Evolutionary conservation across 2,797 vertebrate species (phyloP).

Genomic region (Adelosebastes latens): DNA sequence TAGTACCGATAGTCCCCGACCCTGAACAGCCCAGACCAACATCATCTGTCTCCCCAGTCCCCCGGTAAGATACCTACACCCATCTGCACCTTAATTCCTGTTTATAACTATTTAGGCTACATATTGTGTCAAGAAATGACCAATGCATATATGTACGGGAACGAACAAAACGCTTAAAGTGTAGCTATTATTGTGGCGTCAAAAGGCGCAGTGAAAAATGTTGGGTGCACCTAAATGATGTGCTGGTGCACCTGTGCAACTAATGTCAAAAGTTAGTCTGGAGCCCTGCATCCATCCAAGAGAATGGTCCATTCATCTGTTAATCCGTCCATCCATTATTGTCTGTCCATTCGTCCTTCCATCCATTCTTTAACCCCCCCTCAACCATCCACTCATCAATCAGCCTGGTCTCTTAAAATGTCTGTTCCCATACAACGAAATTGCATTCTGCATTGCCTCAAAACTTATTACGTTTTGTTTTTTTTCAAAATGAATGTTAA

Average conservation of each 20-base stretch:
- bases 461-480: background rate
- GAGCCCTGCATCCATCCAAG: background rate
- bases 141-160: too few relatives aligned
- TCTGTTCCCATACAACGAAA: background rate
- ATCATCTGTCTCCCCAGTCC: background rate
- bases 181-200: too few relatives aligned
- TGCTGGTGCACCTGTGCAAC: too few relatives aligned
- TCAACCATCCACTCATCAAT: background rate
- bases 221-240: too few relatives aligned
- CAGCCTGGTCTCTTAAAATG: background rate
- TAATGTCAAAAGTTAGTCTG: too few relatives aligned
- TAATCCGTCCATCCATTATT: background rate
- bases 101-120: background rate
- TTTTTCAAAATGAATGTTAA: background rate
- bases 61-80: too few relatives aligned
- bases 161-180: too few relatives aligned
- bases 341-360: background rate
- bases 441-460: background rate
- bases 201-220: too few relatives aligned
- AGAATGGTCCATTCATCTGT: background rate
- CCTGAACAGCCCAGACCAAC: background rate
- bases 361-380: background rate
- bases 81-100: background rate
- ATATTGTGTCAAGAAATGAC: background rate
- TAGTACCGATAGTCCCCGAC: background rate